Evolutionary conservation across 2,113 vertebrate genomes (phyloP).

Genomic region (Malurus alboscapulatus): DNA sequence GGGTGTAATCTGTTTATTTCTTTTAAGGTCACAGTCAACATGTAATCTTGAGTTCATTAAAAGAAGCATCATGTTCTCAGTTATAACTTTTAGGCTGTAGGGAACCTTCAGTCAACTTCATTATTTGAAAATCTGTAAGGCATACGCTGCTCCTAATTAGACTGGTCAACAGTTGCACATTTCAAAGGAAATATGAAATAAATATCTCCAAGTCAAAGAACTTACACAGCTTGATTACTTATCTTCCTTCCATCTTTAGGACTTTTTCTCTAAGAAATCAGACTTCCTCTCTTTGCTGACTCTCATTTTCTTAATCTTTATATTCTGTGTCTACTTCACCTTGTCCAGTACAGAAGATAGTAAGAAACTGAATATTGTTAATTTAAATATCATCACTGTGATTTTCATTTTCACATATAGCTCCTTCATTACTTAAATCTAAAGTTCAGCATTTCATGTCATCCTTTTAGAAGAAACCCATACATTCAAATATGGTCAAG

Average conservation of each 20-base stretch:
- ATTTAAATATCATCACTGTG: neutral
- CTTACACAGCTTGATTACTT: neutral
- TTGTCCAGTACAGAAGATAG: neutral
- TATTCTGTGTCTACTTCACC: neutral
- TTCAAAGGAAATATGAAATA: neutral
- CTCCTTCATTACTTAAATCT: neutral
- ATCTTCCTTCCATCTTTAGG: neutral
- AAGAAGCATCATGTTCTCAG: neutral
- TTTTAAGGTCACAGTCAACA: neutral
- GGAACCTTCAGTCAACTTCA: neutral
- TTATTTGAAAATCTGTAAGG: neutral
- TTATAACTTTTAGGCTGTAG: neutral
- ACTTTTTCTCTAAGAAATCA: neutral
- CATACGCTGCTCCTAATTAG: neutral
- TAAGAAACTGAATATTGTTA: neutral
- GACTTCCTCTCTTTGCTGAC: neutral
- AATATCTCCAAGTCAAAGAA: neutral
- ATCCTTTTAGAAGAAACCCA: neutral
- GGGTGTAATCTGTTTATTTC: neutral
- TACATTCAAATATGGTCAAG: neutral
- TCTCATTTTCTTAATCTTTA: neutral
- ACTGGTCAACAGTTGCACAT: neutral
- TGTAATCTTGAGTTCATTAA: neutral
- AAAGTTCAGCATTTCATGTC: neutral
- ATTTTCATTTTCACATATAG: neutral